Conservation (phyloP, 2,113 vertebrate genomes). For the Tauraco erythrolophus region DNA sequence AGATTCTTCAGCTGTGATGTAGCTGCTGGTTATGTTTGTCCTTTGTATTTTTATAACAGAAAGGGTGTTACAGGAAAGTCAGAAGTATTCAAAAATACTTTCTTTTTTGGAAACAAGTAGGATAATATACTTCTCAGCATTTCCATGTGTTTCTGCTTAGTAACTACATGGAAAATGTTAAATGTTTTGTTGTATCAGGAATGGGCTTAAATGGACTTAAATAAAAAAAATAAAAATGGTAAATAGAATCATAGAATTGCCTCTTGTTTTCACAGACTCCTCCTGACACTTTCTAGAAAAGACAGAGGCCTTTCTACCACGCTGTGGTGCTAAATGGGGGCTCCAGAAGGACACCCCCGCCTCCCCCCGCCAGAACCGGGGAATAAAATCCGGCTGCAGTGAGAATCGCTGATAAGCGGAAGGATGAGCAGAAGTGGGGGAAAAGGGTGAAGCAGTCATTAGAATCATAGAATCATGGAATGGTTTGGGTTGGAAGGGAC, state of each 20-base stretch:
- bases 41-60: not conserved
- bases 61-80: not conserved
- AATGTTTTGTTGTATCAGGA: not conserved
- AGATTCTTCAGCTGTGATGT: not conserved
- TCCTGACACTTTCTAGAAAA: not conserved
- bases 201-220: not conserved
- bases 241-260: no score
- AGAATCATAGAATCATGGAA: no score
- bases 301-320: not conserved
- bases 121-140: not conserved
- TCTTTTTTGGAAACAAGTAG: not conserved
- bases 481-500: no score
- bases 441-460: rapidly evolving
- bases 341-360: not conserved
- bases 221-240: not conserved
- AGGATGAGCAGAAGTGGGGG: not conserved
- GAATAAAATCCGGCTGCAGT: not conserved
- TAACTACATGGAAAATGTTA: not conserved
- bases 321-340: rapidly evolving
- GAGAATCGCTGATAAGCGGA: rapidly evolving
- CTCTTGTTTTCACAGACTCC: not conserved
- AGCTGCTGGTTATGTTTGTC: not conserved
- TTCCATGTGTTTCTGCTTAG: not conserved
- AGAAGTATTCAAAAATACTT: not conserved
- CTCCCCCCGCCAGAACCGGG: no score